Evolutionary conservation across 2,113 vertebrate genomes (phyloP).

Genomic region (Arothron firmamentum): DNA sequence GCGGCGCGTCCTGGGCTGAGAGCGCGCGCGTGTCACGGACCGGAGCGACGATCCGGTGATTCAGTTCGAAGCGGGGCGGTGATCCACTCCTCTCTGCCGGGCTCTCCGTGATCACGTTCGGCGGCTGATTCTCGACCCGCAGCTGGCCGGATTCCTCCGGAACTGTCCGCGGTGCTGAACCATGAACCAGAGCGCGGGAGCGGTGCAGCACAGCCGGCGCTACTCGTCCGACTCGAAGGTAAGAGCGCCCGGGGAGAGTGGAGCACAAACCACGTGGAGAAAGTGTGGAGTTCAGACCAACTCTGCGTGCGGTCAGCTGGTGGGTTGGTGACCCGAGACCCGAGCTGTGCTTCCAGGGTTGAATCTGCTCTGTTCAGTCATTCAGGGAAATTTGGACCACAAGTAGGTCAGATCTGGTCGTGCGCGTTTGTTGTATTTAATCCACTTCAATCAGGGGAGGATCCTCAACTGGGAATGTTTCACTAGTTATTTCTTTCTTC

Average conservation of each 20-base stretch:
- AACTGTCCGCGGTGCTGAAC: constrained; percentile 49
- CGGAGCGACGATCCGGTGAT: background rate
- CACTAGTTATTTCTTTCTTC: too few species aligned
- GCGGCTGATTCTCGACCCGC: background rate
- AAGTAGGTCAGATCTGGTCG: too few species aligned
- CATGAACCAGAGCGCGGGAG: constrained; percentile 70
- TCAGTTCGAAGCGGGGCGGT: constrained; percentile 1
- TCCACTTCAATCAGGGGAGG: too few species aligned
- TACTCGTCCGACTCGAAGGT: constrained; percentile 55
- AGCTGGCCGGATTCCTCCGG: constrained; percentile 1
- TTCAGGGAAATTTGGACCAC: too few species aligned
- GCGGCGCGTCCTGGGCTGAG: constrained; percentile 39
- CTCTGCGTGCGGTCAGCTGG: too few species aligned
- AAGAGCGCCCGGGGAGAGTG: background rate
- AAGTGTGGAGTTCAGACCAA: background rate
- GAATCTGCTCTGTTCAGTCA: too few species aligned
- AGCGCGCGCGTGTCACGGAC: constrained; percentile 24
- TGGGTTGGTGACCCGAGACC: too few species aligned
- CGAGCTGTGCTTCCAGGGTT: too few species aligned
- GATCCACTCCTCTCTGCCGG: constrained; percentile 16
- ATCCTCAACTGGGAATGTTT: too few species aligned
- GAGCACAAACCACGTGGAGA: background rate
- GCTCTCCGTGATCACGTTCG: background rate
- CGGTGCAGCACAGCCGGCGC: constrained; percentile 47
- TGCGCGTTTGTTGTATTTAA: too few species aligned